phyloP scores from a whole-genome alignment of 1,140 invertebrate genomes.

The Lutraria rhynchaena region DNA sequence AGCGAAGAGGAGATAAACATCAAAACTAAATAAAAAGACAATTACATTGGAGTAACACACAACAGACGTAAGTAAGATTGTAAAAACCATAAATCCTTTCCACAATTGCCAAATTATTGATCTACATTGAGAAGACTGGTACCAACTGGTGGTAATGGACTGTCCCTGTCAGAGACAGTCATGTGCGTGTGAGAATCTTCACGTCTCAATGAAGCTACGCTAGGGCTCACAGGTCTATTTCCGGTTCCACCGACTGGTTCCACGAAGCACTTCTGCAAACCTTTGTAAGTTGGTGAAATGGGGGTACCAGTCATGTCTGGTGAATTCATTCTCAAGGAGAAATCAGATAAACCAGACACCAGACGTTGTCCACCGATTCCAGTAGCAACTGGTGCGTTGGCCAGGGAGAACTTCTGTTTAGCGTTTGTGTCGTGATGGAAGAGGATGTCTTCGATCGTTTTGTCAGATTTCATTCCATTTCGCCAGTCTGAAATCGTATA shows the following conservation, averaged over 20 bases:
- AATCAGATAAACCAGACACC: not conserved
- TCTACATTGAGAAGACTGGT: too few relatives aligned
- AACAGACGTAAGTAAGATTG: too few relatives aligned
- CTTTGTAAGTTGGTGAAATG: too few relatives aligned
- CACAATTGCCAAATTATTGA: too few relatives aligned
- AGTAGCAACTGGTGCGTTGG: not conserved
- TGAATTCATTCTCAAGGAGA: conserved; percentile 16
- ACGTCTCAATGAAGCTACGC: not conserved
- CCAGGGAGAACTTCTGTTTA: not conserved
- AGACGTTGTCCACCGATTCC: conserved; percentile 8
- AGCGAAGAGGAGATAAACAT: too few relatives aligned
- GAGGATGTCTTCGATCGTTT: not conserved
- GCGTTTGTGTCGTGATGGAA: too few relatives aligned
- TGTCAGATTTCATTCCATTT: not conserved
- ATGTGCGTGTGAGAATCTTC: conserved; percentile 4
- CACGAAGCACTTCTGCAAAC: too few relatives aligned
- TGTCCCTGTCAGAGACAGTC: not conserved
- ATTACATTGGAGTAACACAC: too few relatives aligned
- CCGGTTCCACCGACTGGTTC: not conserved
- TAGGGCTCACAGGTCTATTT: not conserved
- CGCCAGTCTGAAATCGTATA: too few relatives aligned
- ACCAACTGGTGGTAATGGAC: conserved; percentile 29
- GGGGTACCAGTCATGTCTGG: not conserved
- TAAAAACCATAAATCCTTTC: too few relatives aligned
- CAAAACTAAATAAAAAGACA: too few relatives aligned